Conservation (phyloP, 2,113 vertebrate species). For the Brachyhypopomus gauderio region DNA sequence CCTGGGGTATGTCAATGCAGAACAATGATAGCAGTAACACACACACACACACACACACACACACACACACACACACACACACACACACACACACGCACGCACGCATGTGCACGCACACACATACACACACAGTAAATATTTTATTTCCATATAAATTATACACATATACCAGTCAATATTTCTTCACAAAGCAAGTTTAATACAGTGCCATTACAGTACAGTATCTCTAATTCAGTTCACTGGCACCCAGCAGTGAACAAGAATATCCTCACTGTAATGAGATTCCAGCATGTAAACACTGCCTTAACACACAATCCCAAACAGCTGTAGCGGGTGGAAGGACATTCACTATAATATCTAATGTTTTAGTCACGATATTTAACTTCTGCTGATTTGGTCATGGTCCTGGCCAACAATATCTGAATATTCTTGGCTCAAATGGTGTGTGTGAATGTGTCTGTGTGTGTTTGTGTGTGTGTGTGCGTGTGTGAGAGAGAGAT, state of each 20-base stretch:
- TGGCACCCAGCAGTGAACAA: neutral
- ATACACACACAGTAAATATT: too few species aligned
- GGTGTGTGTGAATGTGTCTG: neutral
- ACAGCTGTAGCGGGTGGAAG: neutral
- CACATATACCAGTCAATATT: neutral
- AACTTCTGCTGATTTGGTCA: too few species aligned
- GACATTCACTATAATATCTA: neutral
- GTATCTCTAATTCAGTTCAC: neutral
- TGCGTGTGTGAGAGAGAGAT: too few species aligned
- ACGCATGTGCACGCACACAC: neutral
- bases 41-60: conserved; percentile 12
- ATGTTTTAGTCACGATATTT: neutral
- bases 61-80: neutral
- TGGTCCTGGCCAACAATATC: too few species aligned
- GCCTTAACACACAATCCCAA: too few species aligned
- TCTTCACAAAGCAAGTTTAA: neutral
- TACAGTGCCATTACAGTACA: too few species aligned
- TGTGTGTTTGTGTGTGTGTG: too few species aligned
- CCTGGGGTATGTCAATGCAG: conserved; percentile 7
- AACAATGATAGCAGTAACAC: neutral
- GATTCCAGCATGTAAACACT: too few species aligned
- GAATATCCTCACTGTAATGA: neutral
- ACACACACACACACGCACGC: neutral
- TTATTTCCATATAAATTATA: too few species aligned
- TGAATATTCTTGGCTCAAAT: too few species aligned